A percentile compares a stretch with the other conserved stretches of the same genome.
phyloP scores from a whole-genome alignment of 2,797 vertebrate genomes.

The Prunella strophiata region DNA sequence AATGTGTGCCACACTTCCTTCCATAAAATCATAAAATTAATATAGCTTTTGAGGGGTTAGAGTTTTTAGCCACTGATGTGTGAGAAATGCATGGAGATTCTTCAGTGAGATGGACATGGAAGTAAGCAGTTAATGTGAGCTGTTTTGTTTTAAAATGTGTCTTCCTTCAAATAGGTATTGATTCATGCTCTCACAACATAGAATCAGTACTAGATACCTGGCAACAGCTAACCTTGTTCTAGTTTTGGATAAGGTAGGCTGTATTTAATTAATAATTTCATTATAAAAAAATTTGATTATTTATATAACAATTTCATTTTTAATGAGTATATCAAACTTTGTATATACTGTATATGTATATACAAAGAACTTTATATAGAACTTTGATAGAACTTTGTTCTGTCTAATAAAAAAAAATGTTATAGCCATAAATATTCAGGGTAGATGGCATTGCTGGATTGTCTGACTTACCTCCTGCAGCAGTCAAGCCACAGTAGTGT shows the following conservation, averaged over 20 bases:
- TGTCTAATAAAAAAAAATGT: not conserved
- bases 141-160: not conserved
- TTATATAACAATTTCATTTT: not conserved
- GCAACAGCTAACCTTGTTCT: not conserved
- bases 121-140: not conserved
- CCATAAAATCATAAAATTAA: not conserved
- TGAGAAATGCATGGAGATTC: not conserved
- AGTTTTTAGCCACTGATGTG: not conserved
- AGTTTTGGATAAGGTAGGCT: not conserved
- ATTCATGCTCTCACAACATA: not conserved
- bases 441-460: not conserved
- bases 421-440: not conserved
- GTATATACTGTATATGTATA: not conserved
- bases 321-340: not conserved
- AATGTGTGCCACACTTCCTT: not conserved
- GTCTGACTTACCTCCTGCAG: not conserved
- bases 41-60: not conserved
- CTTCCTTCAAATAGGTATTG: not conserved
- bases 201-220: not conserved
- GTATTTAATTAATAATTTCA: not conserved
- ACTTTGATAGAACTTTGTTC: not conserved
- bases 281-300: not conserved
- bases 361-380: no score
- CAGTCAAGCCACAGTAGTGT: not conserved
- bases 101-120: not conserved